Conservation (phyloP, 2,113 vertebrate genomes). For the Irena cyanogastra region DNA sequence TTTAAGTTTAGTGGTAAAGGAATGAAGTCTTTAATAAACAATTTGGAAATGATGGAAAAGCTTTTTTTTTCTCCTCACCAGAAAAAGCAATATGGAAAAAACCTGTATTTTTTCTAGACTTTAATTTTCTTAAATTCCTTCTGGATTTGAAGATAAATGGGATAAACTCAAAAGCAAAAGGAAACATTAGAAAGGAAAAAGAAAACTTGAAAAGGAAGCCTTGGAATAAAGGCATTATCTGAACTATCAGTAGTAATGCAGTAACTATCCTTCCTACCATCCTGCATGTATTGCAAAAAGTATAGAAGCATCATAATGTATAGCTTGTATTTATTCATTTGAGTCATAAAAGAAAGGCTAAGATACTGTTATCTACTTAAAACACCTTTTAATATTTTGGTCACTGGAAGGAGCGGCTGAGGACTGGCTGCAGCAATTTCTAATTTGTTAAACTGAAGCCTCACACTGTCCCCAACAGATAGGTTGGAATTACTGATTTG, state of each 20-base stretch:
- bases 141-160: neutral
- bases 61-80: neutral
- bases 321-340: conserved; percentile 26
- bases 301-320: neutral
- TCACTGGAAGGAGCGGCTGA: neutral
- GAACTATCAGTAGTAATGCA: neutral
- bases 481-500: conserved; percentile 57
- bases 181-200: neutral
- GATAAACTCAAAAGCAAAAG: neutral
- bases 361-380: conserved; percentile 53
- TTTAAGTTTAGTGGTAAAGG: neutral
- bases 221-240: conserved; percentile 18
- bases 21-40: neutral
- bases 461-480: neutral
- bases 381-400: conserved; percentile 62
- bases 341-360: conserved; percentile 26
- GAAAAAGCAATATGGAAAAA: neutral
- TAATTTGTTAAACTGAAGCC: conserved; percentile 39
- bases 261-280: neutral
- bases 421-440: conserved; percentile 9
- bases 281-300: neutral
- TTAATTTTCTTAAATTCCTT: neutral
- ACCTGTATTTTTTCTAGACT: neutral
- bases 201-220: neutral
- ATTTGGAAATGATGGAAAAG: neutral